Base-by-base conservation (phyloP, 1,140 invertebrate genomes). In the Drosophila varians region DNA sequence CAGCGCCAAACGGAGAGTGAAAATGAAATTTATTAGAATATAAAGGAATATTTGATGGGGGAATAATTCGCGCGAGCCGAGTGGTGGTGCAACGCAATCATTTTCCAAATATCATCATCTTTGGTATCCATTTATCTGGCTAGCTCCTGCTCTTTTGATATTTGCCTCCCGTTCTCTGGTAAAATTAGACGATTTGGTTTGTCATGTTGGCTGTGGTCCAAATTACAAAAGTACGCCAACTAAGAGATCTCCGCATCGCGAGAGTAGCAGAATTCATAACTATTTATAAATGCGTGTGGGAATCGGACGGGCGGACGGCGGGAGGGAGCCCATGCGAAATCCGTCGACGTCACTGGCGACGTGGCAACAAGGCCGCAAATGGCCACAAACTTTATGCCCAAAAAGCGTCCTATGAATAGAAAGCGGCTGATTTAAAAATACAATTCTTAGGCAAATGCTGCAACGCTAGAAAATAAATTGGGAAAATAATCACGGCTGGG, bases 131-230 rank as follows among this genome's bases (percentile, higher is more conserved):
- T 38, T 28, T 53, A 42, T 26, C 38, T 28, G 12, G 12, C 19
- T 28, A 11, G 14, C 19, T 52, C 31, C 34, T 52, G 16, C 40
- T 42, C 9, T 40, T 55, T 53, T 54, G 61, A 53, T 71, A 38
- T 61, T 52, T 18, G 47, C 31, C 58, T 48, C 61, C 62, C 43
- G 38, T 43, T 57, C 54, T 48, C 69, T 65, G 68, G 57, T 79
- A 86, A 87, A 74, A 74, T 86, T 86, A 86, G 80, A 86, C 72
- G 72, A 86, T 86, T 86, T 56, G 68, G 77, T 87, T 86, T 87
- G 82, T 87, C 76, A 87, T 84, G 66, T 84, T 86, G 80, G 80
- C 76, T 45, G 5, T 8, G 7, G 43, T 82, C 80, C 80, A 84
- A 79, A 64, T 74, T 54, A 57, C 53, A 78, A 69, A 84, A 84